Conservation (phyloP, 2,888 invertebrate species). For the Drosophila austrosaltans region DNA sequence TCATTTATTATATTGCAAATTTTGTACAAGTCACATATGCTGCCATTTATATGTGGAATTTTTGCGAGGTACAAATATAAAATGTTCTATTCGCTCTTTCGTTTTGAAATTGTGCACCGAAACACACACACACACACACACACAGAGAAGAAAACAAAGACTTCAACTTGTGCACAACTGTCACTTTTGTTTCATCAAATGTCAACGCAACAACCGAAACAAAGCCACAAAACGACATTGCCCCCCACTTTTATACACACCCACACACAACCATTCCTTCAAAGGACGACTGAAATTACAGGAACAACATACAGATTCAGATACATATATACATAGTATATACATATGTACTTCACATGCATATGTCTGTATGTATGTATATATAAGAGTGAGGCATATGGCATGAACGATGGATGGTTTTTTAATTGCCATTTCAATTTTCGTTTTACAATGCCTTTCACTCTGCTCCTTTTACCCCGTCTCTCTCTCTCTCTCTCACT, state of each 20-base stretch:
- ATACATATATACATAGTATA: constrained; percentile 31
- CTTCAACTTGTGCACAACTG: constrained; percentile 75
- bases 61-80: constrained; percentile 47
- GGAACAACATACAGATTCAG: constrained; percentile 45
- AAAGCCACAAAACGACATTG: constrained; percentile 73
- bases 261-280: constrained; percentile 30
- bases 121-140: constrained; percentile 41
- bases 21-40: not conserved
- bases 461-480: constrained; percentile 19
- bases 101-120: constrained; percentile 50
- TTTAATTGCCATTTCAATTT: constrained; percentile 79
- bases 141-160: constrained; percentile 62
- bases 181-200: constrained; percentile 80
- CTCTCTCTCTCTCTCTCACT: constrained; percentile 7
- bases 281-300: constrained; percentile 73
- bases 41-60: constrained; percentile 3
- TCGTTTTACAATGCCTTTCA: constrained; percentile 52
- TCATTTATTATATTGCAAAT: not conserved
- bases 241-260: constrained; percentile 22
- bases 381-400: constrained; percentile 54
- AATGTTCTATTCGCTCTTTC: constrained; percentile 52
- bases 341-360: constrained; percentile 30
- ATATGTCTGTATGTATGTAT: constrained; percentile 18
- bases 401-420: constrained; percentile 74
- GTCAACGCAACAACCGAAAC: constrained; percentile 78